Conservation (phyloP, 2,113 vertebrate genomes). For the Crypturellus undulatus region DNA sequence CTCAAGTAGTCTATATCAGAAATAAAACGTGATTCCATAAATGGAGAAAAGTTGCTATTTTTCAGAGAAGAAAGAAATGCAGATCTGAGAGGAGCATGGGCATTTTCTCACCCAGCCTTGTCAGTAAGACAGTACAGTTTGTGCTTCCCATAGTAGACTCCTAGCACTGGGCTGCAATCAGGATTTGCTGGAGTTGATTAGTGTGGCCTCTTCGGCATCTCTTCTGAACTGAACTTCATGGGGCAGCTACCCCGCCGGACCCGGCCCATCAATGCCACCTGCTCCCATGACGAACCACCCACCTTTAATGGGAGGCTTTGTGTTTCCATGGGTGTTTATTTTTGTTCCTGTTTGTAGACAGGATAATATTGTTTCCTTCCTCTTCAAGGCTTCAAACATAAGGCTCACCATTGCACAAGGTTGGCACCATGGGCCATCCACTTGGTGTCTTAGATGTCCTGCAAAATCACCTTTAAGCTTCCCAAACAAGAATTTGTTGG, state of each 20-base stretch:
- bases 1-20: neutral
- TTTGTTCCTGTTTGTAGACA: neutral
- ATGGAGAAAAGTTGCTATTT: neutral
- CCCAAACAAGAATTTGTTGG: neutral
- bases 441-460: neutral
- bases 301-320: accelerated
- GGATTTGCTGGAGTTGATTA: neutral
- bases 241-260: neutral
- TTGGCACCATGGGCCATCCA: neutral
- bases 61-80: neutral
- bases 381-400: neutral
- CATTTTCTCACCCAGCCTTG: neutral
- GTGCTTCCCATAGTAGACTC: neutral
- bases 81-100: neutral
- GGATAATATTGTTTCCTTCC: neutral
- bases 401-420: neutral
- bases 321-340: neutral
- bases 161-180: neutral
- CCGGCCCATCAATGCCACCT: neutral
- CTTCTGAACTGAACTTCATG: neutral
- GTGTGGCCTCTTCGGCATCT: neutral
- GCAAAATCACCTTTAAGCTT: neutral
- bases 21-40: neutral
- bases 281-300: neutral
- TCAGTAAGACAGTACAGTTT: too few species aligned